Conservation (phyloP, 1,140 invertebrate species). For the Brachionus paranguensis region DNA sequence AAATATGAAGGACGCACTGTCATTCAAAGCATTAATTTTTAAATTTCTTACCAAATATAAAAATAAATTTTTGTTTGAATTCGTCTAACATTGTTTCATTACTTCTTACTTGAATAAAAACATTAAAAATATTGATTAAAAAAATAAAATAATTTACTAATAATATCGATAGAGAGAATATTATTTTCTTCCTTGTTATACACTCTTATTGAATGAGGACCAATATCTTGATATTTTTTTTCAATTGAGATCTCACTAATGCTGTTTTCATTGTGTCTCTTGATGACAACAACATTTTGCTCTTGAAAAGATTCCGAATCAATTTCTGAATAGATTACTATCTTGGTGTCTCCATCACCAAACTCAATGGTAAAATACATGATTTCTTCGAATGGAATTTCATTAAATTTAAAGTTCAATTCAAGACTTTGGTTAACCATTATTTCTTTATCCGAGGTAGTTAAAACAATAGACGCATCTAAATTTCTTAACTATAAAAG, state of each 20-base stretch:
- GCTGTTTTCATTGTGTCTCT: no score
- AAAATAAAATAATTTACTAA: no score
- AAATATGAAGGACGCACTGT: no score
- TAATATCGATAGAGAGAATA: no score
- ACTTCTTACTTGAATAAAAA: not conserved
- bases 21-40: not conserved
- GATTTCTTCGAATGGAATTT: not conserved
- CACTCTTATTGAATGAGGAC: no score
- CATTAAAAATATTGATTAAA: no score
- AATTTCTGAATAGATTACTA: no score
- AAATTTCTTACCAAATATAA: not conserved
- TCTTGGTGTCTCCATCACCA: not conserved
- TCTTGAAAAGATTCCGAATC: no score
- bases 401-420: not conserved
- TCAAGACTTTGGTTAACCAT: not conserved
- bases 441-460: not conserved
- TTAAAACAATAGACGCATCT: not conserved
- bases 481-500: not conserved
- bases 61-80: not conserved
- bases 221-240: no score
- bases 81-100: not conserved
- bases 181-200: no score
- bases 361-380: not conserved
- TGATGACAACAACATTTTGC: no score
- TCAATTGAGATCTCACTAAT: no score